A percentile compares a stretch with the other conserved stretches of the same genome.
phyloP scores from a whole-genome alignment of 2,888 invertebrate species.

The Lepetodrilus schrolli region DNA sequence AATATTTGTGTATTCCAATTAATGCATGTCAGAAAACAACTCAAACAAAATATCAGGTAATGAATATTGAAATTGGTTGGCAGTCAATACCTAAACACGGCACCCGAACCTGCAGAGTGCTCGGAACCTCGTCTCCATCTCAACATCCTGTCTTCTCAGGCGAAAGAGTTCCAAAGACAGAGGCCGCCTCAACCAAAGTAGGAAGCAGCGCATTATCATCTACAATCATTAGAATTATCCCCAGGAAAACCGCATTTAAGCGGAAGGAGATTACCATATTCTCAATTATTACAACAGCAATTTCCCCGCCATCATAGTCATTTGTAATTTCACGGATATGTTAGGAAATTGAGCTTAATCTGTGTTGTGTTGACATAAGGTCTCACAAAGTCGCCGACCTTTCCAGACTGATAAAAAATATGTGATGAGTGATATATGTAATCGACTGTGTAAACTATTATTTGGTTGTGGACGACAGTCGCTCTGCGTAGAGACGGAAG shows the following conservation, averaged over 20 bases:
- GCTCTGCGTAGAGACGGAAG: not conserved
- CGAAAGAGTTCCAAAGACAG: not conserved
- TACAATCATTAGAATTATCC: slow-evolving; percentile 19
- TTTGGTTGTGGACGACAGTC: slow-evolving; percentile 1
- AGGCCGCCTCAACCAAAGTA: not conserved
- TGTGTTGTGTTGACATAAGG: not conserved
- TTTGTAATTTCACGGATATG: slow-evolving; percentile 18
- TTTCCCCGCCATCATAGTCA: slow-evolving; percentile 14
- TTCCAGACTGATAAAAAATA: slow-evolving; percentile 10
- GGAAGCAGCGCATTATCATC: not conserved
- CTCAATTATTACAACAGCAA: slow-evolving; percentile 25
- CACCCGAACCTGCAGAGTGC: not conserved
- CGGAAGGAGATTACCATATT: slow-evolving; percentile 14
- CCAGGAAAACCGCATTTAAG: not conserved
- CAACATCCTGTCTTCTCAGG: not conserved
- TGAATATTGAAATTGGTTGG: slow-evolving; percentile 15
- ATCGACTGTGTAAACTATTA: slow-evolving; percentile 25
- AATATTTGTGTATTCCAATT: no score
- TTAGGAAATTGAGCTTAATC: not conserved
- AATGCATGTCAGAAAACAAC: no score
- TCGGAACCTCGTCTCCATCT: slow-evolving; percentile 6
- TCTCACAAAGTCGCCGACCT: not conserved
- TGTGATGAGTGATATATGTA: slow-evolving; percentile 18
- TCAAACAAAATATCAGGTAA: not conserved
- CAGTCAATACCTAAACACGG: not conserved